These are phyloP conservation scores for Cyanocitta stelleri DNA, from an alignment of 2,113 vertebrate genomes.

Conservation along the genomic window DNA sequence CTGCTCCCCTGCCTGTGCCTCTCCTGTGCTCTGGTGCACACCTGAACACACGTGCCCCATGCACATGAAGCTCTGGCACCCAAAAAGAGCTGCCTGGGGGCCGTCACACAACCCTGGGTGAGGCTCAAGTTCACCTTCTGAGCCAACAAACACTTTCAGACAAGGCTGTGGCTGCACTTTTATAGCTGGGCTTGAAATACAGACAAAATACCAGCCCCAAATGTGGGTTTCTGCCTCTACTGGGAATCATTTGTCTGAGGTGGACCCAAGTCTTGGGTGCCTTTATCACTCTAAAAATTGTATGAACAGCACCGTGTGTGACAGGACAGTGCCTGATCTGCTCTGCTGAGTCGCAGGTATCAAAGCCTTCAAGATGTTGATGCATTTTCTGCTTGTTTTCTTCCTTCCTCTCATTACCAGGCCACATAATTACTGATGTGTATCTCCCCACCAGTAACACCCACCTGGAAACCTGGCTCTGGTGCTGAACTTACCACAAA, in stretches of 20 bases:
- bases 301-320: rapidly evolving
- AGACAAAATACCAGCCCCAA: not conserved
- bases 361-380: not conserved
- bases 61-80: not conserved
- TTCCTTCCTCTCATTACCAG: not conserved
- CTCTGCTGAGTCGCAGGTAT: not conserved
- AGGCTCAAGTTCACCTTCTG: not conserved
- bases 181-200: not conserved
- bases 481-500: conserved; percentile 19
- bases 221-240: not conserved
- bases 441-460: conserved; percentile 22
- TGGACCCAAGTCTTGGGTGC: not conserved
- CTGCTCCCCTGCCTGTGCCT: not conserved
- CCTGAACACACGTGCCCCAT: rapidly evolving
- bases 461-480: conserved; percentile 19
- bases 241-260: not conserved
- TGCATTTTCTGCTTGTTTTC: not conserved
- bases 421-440: conserved; percentile 8
- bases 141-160: not conserved
- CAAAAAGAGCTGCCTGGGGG: not conserved
- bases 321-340: not conserved
- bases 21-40: not conserved
- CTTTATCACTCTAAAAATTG: rapidly evolving
- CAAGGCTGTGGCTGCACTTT: not conserved
- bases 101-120: not conserved